A percentile compares a stretch with the other conserved stretches of the same genome.
Conservation (phyloP, 2,113 vertebrate genomes). For the Hylia prasina region DNA sequence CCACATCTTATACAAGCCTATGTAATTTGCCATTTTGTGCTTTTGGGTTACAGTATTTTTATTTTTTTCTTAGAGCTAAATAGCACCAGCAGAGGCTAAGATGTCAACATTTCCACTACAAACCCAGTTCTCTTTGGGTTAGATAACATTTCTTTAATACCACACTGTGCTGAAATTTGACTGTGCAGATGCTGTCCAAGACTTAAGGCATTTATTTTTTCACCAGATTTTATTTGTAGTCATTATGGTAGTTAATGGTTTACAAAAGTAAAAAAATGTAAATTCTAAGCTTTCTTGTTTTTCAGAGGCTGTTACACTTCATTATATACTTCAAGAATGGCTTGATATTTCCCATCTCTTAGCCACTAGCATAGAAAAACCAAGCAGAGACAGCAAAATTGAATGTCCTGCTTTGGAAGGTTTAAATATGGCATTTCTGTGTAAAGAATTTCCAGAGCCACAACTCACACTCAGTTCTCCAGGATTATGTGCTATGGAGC, state of each 20-base stretch:
- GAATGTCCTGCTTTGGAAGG: not conserved
- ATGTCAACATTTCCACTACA: conserved; percentile 2
- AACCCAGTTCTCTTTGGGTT: not conserved
- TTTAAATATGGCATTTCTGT: not conserved
- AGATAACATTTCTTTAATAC: not conserved
- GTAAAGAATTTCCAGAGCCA: not conserved
- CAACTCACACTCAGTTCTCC: not conserved
- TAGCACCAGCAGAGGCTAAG: not conserved
- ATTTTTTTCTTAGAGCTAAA: not conserved
- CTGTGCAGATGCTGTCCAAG: not conserved
- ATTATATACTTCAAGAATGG: not conserved
- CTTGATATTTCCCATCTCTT: not conserved
- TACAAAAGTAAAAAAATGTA: not conserved
- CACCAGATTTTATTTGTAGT: not conserved
- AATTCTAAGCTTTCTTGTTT: not conserved
- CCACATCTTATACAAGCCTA: not conserved
- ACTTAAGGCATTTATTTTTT: not conserved
- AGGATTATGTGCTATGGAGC: not conserved
- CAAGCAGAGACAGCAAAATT: not conserved
- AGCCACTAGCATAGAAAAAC: not conserved
- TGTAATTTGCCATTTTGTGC: not conserved
- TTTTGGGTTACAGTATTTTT: not conserved
- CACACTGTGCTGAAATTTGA: not conserved
- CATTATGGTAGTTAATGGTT: not conserved
- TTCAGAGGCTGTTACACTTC: not conserved